Evolutionary conservation across 2,113 vertebrate species (phyloP).

Genomic region (Silurus glanis): DNA sequence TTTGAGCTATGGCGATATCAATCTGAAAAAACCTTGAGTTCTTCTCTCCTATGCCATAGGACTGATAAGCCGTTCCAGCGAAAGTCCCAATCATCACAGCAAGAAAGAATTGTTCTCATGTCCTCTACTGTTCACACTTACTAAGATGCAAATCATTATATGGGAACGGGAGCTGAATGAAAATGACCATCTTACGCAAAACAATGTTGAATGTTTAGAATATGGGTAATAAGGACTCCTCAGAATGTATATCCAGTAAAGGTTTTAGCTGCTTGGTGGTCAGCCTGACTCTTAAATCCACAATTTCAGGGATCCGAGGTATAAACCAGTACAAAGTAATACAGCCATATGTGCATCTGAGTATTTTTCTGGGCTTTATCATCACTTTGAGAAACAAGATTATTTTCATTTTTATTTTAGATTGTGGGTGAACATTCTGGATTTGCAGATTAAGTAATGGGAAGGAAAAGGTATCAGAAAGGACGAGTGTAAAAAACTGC

Average conservation of each 20-base stretch:
- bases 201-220: background rate
- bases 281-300: background rate
- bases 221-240: background rate
- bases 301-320: conserved; percentile 14
- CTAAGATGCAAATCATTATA: background rate
- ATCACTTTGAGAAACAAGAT: conserved; percentile 44
- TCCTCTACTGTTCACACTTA: conserved; percentile 17
- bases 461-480: background rate
- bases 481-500: background rate
- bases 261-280: background rate
- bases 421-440: conserved; percentile 9
- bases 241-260: background rate
- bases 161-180: background rate
- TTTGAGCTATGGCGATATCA: background rate
- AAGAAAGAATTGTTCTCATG: background rate
- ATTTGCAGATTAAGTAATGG: conserved; percentile 33
- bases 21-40: background rate
- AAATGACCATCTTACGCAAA: background rate
- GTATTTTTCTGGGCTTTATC: conserved; percentile 34
- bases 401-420: conserved; percentile 22
- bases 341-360: conserved; percentile 35
- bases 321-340: conserved; percentile 10
- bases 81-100: conserved; percentile 10
- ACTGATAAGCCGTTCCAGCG: conserved; percentile 16
- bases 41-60: conserved; percentile 4